Conservation (phyloP, 1,140 invertebrate genomes). For the Danaus melanippus region DNA sequence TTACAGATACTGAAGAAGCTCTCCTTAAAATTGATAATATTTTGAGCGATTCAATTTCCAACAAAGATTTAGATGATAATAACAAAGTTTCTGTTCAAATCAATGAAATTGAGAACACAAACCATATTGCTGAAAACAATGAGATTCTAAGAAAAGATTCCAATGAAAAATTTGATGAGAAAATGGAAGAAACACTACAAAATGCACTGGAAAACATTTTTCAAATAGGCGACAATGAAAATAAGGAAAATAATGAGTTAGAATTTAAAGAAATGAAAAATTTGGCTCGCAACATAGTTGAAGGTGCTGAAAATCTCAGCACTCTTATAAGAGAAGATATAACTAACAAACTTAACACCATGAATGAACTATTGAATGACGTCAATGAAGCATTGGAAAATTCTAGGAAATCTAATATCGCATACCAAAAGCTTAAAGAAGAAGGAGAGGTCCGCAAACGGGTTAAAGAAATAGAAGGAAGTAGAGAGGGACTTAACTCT, state of each 20-base stretch:
- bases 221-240: constrained; percentile 36
- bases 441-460: constrained; percentile 31
- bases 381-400: constrained; percentile 64
- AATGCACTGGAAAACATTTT: constrained; percentile 42
- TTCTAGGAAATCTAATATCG: constrained; percentile 58
- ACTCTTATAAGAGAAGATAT: constrained; percentile 62
- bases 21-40: constrained; percentile 45
- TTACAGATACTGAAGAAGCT: constrained; percentile 41
- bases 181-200: constrained; percentile 47
- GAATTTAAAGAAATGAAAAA: constrained; percentile 61
- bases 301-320: constrained; percentile 60
- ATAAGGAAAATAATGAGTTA: constrained; percentile 45
- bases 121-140: constrained; percentile 4
- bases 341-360: constrained; percentile 63
- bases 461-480: constrained; percentile 9
- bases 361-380: constrained; percentile 65
- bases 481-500: constrained; percentile 4
- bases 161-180: constrained; percentile 31
- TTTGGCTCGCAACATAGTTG: constrained; percentile 51
- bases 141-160: constrained; percentile 4
- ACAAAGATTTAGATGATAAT: constrained; percentile 2
- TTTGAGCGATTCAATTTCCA: constrained; percentile 19
- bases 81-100: background rate
- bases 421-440: constrained; percentile 51
- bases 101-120: too few species aligned